Evolutionary conservation across 2,888 invertebrate species (phyloP).

Genomic region (Apamea epomidion): DNA sequence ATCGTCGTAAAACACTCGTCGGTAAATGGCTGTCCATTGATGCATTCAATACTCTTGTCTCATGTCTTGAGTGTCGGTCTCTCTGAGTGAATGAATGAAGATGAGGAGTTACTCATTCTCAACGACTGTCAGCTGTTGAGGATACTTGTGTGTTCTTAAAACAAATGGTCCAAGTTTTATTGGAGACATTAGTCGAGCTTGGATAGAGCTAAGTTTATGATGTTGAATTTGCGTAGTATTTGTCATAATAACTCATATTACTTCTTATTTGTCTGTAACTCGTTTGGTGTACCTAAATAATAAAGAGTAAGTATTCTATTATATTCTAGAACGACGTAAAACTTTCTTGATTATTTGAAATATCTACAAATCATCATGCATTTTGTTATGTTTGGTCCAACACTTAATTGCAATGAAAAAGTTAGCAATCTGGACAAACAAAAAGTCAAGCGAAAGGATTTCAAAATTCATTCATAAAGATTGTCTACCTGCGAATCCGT

Average conservation of each 20-base stretch:
- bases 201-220: conserved; percentile 9
- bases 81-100: conserved; percentile 54
- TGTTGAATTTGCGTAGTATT: not conserved
- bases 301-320: not conserved
- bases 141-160: conserved; percentile 72
- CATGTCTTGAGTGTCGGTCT: conserved; percentile 75
- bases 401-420: conserved; percentile 1
- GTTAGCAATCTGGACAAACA: conserved; percentile 2
- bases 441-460: conserved; percentile 62
- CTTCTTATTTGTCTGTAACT: not conserved
- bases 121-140: conserved; percentile 63
- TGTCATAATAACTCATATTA: conserved; percentile 6
- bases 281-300: not conserved
- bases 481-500: conserved; percentile 78
- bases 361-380: not conserved
- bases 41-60: conserved; percentile 68
- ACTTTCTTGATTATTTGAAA: not conserved
- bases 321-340: not conserved
- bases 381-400: not conserved
- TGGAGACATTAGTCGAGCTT: conserved; percentile 49
- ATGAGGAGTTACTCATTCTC: conserved; percentile 72
- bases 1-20: conserved; percentile 86
- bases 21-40: conserved; percentile 79
- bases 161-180: conserved; percentile 68
- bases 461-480: conserved; percentile 77